These are phyloP conservation scores for Notarius quadriscutis DNA, from an alignment of 2,113 vertebrate genomes.

Conservation along the genomic window DNA sequence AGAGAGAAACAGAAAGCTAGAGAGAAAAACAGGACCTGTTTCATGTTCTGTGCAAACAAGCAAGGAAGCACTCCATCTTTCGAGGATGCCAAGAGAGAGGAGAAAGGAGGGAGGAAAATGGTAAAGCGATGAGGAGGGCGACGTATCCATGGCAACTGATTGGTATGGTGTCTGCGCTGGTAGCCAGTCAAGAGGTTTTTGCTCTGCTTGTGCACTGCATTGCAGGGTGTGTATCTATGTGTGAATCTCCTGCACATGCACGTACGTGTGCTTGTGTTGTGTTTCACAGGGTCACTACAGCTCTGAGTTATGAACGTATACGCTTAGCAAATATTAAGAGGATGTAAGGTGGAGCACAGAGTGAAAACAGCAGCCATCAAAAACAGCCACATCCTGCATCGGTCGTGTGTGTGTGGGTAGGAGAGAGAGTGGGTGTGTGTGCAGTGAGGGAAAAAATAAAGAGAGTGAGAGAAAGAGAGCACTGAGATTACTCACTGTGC, in stretches of 20 bases:
- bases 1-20: neutral
- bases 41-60: neutral
- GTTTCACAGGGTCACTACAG: neutral
- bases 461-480: neutral
- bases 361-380: constrained; percentile 25
- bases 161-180: constrained; percentile 57
- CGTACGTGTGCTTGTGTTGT: neutral
- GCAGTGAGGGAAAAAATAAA: neutral
- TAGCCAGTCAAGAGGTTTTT: constrained; percentile 28
- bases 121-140: neutral
- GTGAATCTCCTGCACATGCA: neutral
- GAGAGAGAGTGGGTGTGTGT: neutral
- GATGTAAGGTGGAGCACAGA: constrained; percentile 15
- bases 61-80: constrained; percentile 11
- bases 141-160: constrained; percentile 69
- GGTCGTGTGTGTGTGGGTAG: constrained; percentile 20
- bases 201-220: constrained; percentile 37
- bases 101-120: neutral
- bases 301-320: neutral
- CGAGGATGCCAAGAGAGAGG: constrained; percentile 33
- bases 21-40: neutral
- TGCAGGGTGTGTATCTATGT: neutral
- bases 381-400: constrained; percentile 32
- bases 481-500: neutral
- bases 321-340: neutral